phyloP scores from a whole-genome alignment of 2,888 invertebrate genomes.

The Eristalis tenax region DNA sequence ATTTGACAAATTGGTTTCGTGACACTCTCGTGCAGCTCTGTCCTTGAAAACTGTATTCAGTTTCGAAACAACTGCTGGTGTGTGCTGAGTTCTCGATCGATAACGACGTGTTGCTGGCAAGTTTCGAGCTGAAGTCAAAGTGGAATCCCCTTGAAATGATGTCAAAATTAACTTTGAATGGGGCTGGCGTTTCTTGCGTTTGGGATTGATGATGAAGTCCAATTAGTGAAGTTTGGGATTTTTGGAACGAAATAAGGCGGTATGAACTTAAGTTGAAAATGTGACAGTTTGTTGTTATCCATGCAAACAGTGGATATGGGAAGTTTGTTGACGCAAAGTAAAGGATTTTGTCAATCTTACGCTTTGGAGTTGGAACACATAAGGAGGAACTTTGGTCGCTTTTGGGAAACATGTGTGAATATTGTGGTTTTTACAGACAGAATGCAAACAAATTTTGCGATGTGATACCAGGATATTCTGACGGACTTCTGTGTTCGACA shows the following conservation, averaged over 20 bases:
- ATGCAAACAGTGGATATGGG: no score
- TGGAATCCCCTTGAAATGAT: not conserved
- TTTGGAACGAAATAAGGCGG: not conserved
- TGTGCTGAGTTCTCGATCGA: not conserved
- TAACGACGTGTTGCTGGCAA: constrained; percentile 12
- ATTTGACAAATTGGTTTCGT: constrained; percentile 48
- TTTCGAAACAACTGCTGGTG: not conserved
- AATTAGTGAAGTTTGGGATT: constrained; percentile 6
- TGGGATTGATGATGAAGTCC: constrained; percentile 29
- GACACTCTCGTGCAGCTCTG: constrained; percentile 11
- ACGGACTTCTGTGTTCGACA: no score
- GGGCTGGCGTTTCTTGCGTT: not conserved
- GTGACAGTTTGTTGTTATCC: no score
- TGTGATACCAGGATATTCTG: no score
- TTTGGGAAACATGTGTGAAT: no score
- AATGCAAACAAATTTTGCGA: no score
- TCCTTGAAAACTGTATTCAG: constrained; percentile 25
- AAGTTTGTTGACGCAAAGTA: no score
- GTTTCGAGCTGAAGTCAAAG: not conserved
- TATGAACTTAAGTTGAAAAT: no score
- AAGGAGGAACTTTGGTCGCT: no score
- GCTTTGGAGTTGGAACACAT: no score
- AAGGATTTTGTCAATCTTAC: no score
- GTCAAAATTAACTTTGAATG: constrained; percentile 12
- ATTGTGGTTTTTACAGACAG: no score